Base-by-base conservation (phyloP, 2,797 vertebrate genomes). In the Pachyuromys duprasi region DNA sequence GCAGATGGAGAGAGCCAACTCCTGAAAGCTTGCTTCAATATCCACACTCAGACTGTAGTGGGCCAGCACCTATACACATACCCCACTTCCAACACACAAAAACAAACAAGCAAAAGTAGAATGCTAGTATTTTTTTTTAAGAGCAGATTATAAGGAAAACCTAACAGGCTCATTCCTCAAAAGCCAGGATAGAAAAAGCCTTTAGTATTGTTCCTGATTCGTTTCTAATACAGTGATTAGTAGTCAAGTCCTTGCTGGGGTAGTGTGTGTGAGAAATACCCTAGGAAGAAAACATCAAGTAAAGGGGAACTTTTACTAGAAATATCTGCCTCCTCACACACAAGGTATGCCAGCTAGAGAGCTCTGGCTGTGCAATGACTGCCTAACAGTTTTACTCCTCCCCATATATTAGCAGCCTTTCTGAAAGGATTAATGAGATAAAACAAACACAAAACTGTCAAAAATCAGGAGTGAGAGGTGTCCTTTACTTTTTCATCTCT, bases 381-480 rank as follows among this genome's bases (percentile, higher is more conserved):
- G 75, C 94, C 93, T 97, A 87, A 69, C 11, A 80, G 17, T 36
- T n/a, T 13, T 12, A 11, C 70, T 36, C n/a, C 70, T 24, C 17
- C 20, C 11, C 70, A 14, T 7, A 45, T 65, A 63, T 12, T 42
- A 83, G 36, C 70, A 80, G 63, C 89, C 83, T 42, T 97, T 93
- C 96, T 87, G 90, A 70, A 97, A 98, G 92, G 90, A 96, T 67
- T 97, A 97, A 98, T 93, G 90, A 97, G 80, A 96, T 95, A 94
- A 97, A 98, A 97, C 96, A 96, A 94, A 98, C 42, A 97, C 31
- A 33, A 31, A 69, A 84, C 17, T 93, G 88, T 86, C 89, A 86
- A 90, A 97, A 91, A 42, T 63, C 72, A 90, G 26, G 39, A 86
- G 45, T 87, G 83, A 78, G 33, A 81, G 69, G n/a, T 24, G 75